Evolutionary conservation across 2,113 vertebrate species (phyloP), one percentile per base, ranked within the genome.

Genomic region (Xenopus laevis): DNA sequence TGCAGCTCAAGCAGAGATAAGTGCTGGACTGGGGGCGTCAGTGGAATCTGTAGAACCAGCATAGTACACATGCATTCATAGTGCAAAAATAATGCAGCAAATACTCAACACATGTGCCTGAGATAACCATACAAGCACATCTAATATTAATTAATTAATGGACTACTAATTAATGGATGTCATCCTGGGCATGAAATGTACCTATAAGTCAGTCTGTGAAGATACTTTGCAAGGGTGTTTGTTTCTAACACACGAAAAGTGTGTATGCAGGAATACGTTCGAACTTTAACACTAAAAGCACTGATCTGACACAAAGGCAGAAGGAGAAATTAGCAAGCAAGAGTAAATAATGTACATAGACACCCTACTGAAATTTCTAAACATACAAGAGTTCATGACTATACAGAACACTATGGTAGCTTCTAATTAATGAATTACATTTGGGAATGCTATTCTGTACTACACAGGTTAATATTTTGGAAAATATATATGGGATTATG

Each of bases 1-100:
- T 78, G 61, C 71, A 70, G 81, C 76, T 81, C 13, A 46, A 70
- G 30, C n/a, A 62, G 47, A 67, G 10, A 50, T 13, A 50, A 67
- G 65, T 17, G 63, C 40, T n/a, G 44, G 45, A 20, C 16, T 40
- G 17, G 65, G 30, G 65, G 57, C 4, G 40, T 61, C 21, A 13
- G 59, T 68, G 59, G 59, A 64, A 27, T n/a, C 68, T 69, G 53
- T 13, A 70, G 65, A 30, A 4, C 8, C 13, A 46, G 44, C 50
- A 44, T 52, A 23, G 65, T 58, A 45, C 23, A 50, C 72, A 61
- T 18, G 45, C 45, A 33, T 23, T 47, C 59, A 40, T 45, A 21
- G 30, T 50, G 18, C 64, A 20, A 61, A 74, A 53, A 47, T n/a
- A 67, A 67, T 65, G n/a, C 16, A 65, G 55, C 30, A 74, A 74